Conservation (phyloP, 2,113 vertebrate species). For the Sander vitreus region DNA sequence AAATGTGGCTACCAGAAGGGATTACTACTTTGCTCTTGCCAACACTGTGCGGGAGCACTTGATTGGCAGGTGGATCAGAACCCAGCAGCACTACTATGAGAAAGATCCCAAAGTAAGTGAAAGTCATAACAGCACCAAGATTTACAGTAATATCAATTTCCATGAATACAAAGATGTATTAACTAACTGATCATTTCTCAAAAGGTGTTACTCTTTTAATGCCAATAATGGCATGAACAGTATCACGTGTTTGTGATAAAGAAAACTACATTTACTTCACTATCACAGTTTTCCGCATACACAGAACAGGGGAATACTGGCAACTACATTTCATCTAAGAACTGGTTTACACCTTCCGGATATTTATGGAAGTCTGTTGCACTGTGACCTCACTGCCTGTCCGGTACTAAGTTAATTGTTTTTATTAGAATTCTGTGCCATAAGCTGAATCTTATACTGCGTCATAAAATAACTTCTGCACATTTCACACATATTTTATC, state of each 20-base stretch:
- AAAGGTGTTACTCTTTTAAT: not conserved
- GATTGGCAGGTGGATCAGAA: conserved; percentile 92
- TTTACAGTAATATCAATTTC: not conserved
- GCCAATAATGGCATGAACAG: not conserved
- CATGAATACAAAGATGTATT: not conserved
- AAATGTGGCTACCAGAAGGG: conserved; percentile 89
- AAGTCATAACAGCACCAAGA: conserved; percentile 1
- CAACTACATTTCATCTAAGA: conserved; percentile 1
- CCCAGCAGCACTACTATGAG: conserved; percentile 95
- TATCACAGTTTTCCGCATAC: not conserved
- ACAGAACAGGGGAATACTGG: not conserved
- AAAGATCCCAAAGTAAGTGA: conserved; percentile 92
- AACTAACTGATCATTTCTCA: not conserved
- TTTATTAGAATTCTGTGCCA: not conserved
- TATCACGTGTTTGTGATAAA: not conserved
- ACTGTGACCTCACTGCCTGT: not conserved
- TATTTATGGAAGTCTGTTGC: conserved; percentile 7
- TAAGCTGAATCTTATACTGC: not conserved
- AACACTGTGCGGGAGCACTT: conserved; percentile 92
- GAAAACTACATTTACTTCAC: not conserved
- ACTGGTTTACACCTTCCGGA: not conserved
- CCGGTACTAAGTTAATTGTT: not conserved
- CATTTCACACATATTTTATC: not conserved
- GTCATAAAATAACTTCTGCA: not conserved
- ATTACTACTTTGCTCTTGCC: conserved; percentile 94